phyloP scores from a whole-genome alignment of 2,113 vertebrate genomes.

The Planiliza haematocheilus region DNA sequence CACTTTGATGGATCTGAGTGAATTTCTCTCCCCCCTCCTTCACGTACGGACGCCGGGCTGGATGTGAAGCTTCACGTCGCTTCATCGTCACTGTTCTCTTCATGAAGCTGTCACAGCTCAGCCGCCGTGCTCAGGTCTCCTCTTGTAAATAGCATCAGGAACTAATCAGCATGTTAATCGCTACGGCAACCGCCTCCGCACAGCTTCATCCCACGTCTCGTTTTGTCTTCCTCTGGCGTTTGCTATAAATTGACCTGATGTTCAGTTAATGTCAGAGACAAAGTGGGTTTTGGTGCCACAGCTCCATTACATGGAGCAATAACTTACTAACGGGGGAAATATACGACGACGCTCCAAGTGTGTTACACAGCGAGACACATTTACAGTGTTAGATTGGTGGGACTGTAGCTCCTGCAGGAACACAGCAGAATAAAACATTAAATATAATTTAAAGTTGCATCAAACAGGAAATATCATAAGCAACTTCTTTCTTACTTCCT shows the following conservation, averaged over 20 bases:
- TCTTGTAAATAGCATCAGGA: background rate
- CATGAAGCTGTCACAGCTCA: conserved; percentile 6
- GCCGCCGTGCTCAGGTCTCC: conserved; percentile 1
- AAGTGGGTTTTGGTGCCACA: background rate
- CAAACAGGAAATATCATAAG: no score
- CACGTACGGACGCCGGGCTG: conserved; percentile 6
- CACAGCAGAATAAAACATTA: no score
- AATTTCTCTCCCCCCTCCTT: conserved; percentile 7
- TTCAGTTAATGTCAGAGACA: background rate
- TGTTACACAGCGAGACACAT: background rate
- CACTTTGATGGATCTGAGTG: conserved; percentile 40
- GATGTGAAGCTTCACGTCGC: background rate
- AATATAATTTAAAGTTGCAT: no score
- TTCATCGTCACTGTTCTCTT: background rate
- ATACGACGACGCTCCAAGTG: background rate
- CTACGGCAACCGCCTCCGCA: no score
- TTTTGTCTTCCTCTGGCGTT: background rate
- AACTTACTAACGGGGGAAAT: background rate
- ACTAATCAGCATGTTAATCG: conserved; percentile 18
- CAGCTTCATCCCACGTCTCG: no score
- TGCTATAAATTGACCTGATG: background rate
- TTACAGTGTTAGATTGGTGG: no score
- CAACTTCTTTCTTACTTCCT: no score
- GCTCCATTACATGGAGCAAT: background rate
- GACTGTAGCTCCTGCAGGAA: no score